phyloP scores from a whole-genome alignment of 1,140 invertebrate species.

The Pantala flavescens region DNA sequence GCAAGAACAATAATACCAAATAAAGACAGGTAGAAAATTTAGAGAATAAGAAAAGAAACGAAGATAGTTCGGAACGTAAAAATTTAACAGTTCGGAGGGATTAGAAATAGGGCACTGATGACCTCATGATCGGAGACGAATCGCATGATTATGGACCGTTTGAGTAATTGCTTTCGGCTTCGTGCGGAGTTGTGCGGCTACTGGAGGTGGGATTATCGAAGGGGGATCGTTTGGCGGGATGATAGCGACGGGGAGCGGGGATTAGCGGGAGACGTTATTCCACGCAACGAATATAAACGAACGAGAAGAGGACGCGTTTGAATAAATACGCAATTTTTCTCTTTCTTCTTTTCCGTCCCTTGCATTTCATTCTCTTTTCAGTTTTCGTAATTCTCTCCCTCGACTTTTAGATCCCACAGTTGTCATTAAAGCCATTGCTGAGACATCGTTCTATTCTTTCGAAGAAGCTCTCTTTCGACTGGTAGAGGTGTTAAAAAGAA shows the following conservation, averaged over 20 bases:
- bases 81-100: not conserved
- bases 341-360: slow-evolving; percentile 1
- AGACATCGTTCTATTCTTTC: too few species aligned
- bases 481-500: too few species aligned
- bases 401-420: too few species aligned
- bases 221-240: not conserved
- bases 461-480: too few species aligned
- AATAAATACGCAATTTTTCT: slow-evolving; percentile 5
- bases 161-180: not conserved
- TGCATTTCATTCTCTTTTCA: not conserved
- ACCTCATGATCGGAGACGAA: not conserved
- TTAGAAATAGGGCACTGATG: not conserved
- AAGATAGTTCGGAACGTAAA: too few species aligned
- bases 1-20: too few species aligned
- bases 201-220: not conserved
- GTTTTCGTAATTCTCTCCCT: too few species aligned
- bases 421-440: too few species aligned
- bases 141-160: not conserved
- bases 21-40: too few species aligned
- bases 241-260: not conserved
- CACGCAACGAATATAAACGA: slow-evolving; percentile 9
- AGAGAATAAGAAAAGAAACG: too few species aligned
- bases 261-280: slow-evolving; percentile 1
- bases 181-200: not conserved
- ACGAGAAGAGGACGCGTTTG: not conserved